A percentile compares a stretch with the other conserved stretches of the same genome.
Conservation (phyloP, 1,140 invertebrate genomes). For the Zophobas atratus region DNA sequence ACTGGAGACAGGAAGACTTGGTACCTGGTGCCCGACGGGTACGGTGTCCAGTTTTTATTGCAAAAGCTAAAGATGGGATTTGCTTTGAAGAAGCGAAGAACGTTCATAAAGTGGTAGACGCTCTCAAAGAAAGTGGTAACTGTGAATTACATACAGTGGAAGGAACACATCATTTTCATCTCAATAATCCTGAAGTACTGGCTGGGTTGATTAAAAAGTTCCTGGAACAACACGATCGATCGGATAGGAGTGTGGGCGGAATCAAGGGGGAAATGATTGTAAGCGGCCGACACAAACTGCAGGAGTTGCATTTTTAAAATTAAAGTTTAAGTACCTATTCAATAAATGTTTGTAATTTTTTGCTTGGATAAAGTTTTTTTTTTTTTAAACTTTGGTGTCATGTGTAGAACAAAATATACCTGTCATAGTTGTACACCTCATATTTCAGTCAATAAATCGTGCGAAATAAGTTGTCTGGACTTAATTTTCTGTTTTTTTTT, state of each 20-base stretch:
- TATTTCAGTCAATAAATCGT: too few species aligned
- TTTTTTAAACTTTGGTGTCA: too few species aligned
- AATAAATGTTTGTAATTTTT: too few species aligned
- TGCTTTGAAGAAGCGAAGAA: conserved; percentile 72
- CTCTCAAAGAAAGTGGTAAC: conserved; percentile 70
- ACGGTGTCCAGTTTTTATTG: conserved; percentile 58
- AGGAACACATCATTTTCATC: conserved; percentile 84
- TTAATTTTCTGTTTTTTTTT: too few species aligned
- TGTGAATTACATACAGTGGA: conserved; percentile 76
- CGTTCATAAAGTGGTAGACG: conserved; percentile 71
- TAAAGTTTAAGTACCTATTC: too few species aligned
- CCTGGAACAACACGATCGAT: too few species aligned
- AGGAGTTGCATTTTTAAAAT: conserved; percentile 66
- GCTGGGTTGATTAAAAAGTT: conserved; percentile 74
- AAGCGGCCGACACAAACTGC: conserved; percentile 59
- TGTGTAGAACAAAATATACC: too few species aligned
- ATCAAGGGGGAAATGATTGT: too few species aligned
- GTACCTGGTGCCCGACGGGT: conserved; percentile 63
- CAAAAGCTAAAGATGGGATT: conserved; percentile 71
- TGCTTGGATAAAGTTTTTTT: too few species aligned
- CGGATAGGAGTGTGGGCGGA: too few species aligned
- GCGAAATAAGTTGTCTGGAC: too few species aligned
- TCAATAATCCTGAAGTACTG: conserved; percentile 77
- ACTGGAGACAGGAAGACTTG: conserved; percentile 62
- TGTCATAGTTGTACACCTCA: too few species aligned